Conservation (phyloP, 2,113 vertebrate species). For the Neofelis nebulosa region DNA sequence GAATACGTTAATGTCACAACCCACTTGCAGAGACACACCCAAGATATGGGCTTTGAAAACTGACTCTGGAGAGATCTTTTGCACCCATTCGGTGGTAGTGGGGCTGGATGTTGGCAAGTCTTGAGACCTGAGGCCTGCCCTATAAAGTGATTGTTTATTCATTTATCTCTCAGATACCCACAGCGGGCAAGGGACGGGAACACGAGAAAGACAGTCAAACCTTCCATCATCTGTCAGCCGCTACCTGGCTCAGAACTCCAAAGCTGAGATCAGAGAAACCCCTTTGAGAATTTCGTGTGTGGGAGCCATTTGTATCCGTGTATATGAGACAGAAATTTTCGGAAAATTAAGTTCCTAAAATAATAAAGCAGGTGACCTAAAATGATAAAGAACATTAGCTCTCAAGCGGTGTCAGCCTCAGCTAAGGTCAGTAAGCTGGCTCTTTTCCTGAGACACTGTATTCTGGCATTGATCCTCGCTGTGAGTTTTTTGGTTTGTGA, state of each 20-base stretch:
- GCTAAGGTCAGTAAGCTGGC: background rate
- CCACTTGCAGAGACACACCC: background rate
- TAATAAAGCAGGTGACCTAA: background rate
- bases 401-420: background rate
- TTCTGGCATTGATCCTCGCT: background rate
- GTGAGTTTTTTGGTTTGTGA: background rate
- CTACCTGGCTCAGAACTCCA: constrained; percentile 10
- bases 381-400: background rate
- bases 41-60: background rate
- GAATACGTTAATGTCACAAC: background rate
- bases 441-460: background rate
- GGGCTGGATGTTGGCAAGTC: background rate
- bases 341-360: constrained; percentile 44
- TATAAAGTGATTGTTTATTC: background rate
- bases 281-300: background rate
- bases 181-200: background rate
- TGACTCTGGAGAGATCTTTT: background rate
- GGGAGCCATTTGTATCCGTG: background rate
- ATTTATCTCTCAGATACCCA: background rate
- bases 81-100: background rate
- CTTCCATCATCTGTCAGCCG: background rate
- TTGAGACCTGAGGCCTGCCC: background rate
- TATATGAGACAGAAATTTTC: background rate
- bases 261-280: background rate
- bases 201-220: background rate